Base-by-base conservation (phyloP, 2,113 vertebrate genomes). In the Seriola quinqueradiata region DNA sequence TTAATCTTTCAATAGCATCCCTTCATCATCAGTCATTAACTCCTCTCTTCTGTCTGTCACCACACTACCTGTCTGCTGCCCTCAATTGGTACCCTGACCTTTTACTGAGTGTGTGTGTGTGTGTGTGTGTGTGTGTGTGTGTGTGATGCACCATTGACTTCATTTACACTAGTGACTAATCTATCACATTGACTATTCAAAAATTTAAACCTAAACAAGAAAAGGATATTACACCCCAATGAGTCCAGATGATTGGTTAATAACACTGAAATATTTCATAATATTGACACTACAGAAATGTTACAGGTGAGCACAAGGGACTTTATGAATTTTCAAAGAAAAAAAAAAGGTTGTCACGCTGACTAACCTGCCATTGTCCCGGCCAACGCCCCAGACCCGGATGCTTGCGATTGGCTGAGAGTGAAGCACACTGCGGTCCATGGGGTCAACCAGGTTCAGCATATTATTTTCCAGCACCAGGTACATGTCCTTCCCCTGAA, bases 401-500 rank as follows among this genome's bases (percentile, higher is more conserved):
- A 99, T 99, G 94, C 98, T 99, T 69, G 97, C 96, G 1, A 99
- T 99, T 90, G 97, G 97, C 93, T 99, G 98, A 0, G 97, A 96
- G 86, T 99, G 98, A 72, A 99, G 97, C 79, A 98, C 95, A 0
- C 96, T 95, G 88, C 95, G 97, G 92, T 98, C 98, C 98, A 99
- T 97, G 69, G 97, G 97, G 92, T 99, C 98, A 14, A 99, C 96
- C 79, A 99, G 95, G 94, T 99, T 98, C 88, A 99, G 93, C 96
- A 95, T 96, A 90, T 99, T 97, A 7, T 99, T 99, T 92, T 99
- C 98, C 96, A 99, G 92, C 77, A 97, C 92, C 68, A 99, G 95
- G 90, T 97, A 99, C 98, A 99, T 99, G 93, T 99, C 98, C 73
- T 99, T 99, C 48, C 98, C 98, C 98, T 99, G 90, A 86, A 90